Evolutionary conservation across 2,797 vertebrate species (phyloP), one percentile per base, ranked within the genome.

Genomic region (Columba guinea): DNA sequence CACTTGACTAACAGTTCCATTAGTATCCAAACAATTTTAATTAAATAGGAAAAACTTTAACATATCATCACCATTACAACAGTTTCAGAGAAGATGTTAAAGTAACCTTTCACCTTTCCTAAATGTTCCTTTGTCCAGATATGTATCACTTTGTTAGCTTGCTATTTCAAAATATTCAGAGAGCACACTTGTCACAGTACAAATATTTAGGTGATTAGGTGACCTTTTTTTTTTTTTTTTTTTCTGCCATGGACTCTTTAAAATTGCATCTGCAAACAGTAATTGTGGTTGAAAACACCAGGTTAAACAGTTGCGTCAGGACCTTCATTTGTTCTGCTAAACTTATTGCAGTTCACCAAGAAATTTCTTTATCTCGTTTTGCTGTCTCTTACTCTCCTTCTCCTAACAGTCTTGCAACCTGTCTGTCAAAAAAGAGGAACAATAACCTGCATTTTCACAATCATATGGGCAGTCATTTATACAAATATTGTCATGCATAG

Each of bases 391-490:
- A 10, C 14, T 68, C 10, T 84, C 32, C 18, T 78, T 4, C 41
- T 62, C 11, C 53, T 77, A 32, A 56, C 6, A 52, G 2, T 2
- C 11, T 18, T 49, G 10, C 56, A 89, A 58, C 9, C 6, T 55
- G 10, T 24, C 13, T 63, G 32, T 19, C 48, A 64, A 32, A 86
- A 86, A 51, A 2, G 2, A 71, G 11, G 15, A 83, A 52, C 5
- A 78, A 30, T 32, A n/a, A 49, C 0, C 0, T 37, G 2, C 24
- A 48, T 88, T 90, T 0, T 1, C 13, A 53, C 11, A 68, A 13
- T 7, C 5, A 2, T 32, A 35, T 2, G 2, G 41, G 2, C 27
- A 48, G 13, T 22, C 19, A 37, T 28, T 52, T 56, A 15, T 18
- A 69, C 10, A 78, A 65, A 26, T 12, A 32, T 14, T 37, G 20